Conservation (phyloP, 1,140 invertebrate species). For the Drosophila bipectinata region DNA sequence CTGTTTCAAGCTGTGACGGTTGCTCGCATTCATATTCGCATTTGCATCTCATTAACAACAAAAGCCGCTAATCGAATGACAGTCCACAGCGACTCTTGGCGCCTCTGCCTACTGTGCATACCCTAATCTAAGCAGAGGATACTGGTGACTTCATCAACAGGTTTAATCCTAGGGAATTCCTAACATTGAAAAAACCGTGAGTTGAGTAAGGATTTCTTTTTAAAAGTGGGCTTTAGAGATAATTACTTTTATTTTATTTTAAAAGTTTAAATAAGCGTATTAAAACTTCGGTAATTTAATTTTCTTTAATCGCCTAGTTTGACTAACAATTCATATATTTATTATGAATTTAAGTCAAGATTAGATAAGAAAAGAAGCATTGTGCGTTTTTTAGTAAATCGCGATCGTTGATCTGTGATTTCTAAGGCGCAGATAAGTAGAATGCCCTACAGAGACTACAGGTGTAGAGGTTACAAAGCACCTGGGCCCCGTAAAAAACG, state of each 20-base stretch:
- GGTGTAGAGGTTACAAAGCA: constrained; percentile 27
- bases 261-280: constrained; percentile 11
- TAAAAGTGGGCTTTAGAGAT: background rate
- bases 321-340: constrained; percentile 45
- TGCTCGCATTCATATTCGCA: constrained; percentile 44
- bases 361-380: constrained; percentile 60
- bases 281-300: background rate
- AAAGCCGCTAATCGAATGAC: constrained; percentile 56
- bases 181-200: background rate
- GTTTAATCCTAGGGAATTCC: background rate
- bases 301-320: background rate
- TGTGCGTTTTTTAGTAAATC: constrained; percentile 38
- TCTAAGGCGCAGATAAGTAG: constrained; percentile 40
- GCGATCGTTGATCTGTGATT: constrained; percentile 43
- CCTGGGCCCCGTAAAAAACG: constrained; percentile 24
- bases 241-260: background rate
- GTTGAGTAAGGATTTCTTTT: no score
- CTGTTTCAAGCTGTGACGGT: constrained; percentile 10
- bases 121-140: constrained; percentile 3
- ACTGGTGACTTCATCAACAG: background rate
- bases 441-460: constrained; percentile 15
- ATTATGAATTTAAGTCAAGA: constrained; percentile 68
- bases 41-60: constrained; percentile 58
- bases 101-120: constrained; percentile 26
- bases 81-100: constrained; percentile 31